phyloP scores from a whole-genome alignment of 1,140 invertebrate genomes.

The Drosophila equinoxialis region DNA sequence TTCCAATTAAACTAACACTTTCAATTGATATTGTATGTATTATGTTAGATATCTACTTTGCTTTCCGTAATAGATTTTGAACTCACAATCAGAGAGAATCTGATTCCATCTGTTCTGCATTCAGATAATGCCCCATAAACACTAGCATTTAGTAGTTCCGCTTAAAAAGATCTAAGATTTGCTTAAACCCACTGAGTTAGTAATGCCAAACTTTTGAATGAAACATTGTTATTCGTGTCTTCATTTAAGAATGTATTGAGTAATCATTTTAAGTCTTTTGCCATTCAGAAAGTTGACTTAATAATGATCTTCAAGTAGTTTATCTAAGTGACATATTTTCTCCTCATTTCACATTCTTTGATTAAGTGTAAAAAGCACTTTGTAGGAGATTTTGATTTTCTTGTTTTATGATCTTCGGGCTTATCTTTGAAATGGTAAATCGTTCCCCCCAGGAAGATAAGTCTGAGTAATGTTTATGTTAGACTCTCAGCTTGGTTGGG shows the following conservation, averaged over 20 bases:
- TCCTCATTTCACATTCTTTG: background rate
- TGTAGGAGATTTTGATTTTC: background rate
- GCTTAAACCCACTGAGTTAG: too few species aligned
- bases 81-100: too few species aligned
- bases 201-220: background rate
- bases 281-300: too few species aligned
- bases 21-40: too few species aligned
- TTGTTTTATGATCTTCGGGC: conserved; percentile 5
- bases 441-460: conserved; percentile 7
- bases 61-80: too few species aligned
- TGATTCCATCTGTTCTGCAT: too few species aligned
- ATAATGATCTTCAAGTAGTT: background rate
- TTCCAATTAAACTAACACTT: too few species aligned
- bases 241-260: background rate
- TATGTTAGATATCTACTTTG: too few species aligned
- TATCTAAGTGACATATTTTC: background rate
- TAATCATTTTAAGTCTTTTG: background rate
- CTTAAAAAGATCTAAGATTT: too few species aligned
- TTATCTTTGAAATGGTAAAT: conserved; percentile 9
- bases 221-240: background rate
- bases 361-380: conserved; percentile 11
- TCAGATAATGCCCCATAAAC: too few species aligned
- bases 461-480: conserved; percentile 8
- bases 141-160: too few species aligned
- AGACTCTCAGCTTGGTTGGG: conserved; percentile 12